Evolutionary conservation across 2,888 invertebrate genomes (phyloP), one percentile per base, ranked within the genome.

Genomic region (Malthinus flaveolus): DNA sequence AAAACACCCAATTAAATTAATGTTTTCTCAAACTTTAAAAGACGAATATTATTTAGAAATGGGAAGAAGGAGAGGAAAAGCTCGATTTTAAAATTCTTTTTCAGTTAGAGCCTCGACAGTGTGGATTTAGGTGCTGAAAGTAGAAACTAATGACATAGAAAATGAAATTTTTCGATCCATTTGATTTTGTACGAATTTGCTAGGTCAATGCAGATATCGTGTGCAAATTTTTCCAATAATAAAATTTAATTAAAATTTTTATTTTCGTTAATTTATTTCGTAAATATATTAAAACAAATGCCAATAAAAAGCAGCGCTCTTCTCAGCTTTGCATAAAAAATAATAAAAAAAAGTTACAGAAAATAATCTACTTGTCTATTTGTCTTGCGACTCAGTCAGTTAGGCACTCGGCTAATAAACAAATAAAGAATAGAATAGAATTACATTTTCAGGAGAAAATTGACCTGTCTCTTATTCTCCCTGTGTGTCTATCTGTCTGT

Each of bases 121-220:
- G 49, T 45, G 61, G 52, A 53, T 57, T 57, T 56, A 47, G 51
- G 56, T 49, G 55, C 52, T 56, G 49, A 59, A 68, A 68, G 68
- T 66, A 66, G 68, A 69, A 73, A 70, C 71, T 76, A 76, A 76
- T 76, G 75, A 73, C 69, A 71, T 71, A 73, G 75, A 75, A 76
- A 76, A 76, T 75, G 71, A 70, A 73, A 75, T 75, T 73, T 75
- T 74, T 73, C 66, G 68, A 73, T 70, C 72, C 74, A 75, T 76
- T 75, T 75, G 74, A 73, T 73, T 73, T 65, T 66, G 60, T 39
- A 56, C 34, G 49, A 60, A 60, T 56, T 56, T 60, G 52, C 53
- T 49, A 42, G 60, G 54, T 49, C 53, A 49, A 53, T 49, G 56
- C 48, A 44, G 52, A 56, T 50, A 48, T 49, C 49, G 33, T 49